phyloP scores from a whole-genome alignment of 1,140 invertebrate species.

The Meloidogyne exigua region DNA sequence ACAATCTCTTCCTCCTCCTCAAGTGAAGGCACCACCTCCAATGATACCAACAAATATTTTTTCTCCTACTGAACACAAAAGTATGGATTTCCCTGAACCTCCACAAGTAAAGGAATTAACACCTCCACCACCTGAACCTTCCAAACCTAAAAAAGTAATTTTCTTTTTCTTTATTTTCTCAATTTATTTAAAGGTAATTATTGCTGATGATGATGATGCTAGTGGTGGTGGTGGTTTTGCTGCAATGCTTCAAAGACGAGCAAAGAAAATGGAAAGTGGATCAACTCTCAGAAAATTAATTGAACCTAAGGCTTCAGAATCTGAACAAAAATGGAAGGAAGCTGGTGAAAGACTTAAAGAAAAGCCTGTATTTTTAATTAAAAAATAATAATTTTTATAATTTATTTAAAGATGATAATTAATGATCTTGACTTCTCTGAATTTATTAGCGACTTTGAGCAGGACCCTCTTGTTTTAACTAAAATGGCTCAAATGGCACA shows the following conservation, averaged over 20 bases:
- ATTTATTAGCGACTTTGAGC: conserved; percentile 69
- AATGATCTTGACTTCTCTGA: conserved; percentile 96
- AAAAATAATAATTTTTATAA: conserved; percentile 65
- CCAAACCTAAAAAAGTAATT: conserved; percentile 30
- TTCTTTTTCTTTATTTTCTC: conserved; percentile 22
- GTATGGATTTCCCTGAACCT: conserved; percentile 58
- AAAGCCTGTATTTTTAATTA: conserved; percentile 5
- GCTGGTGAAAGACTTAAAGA: conserved; percentile 31
- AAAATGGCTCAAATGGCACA: conserved; percentile 50
- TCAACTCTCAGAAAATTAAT: conserved; percentile 63
- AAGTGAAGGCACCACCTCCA: conserved; percentile 60
- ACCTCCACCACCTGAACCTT: conserved; percentile 39
- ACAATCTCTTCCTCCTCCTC: conserved; percentile 21
- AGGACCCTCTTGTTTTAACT: conserved; percentile 59
- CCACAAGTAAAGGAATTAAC: conserved; percentile 39
- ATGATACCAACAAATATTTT: conserved; percentile 61
- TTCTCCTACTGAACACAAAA: conserved; percentile 61
- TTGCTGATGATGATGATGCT: conserved; percentile 58
- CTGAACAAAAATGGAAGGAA: conserved; percentile 70
- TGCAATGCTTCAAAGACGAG: conserved; percentile 62
- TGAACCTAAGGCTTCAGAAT: conserved; percentile 77
- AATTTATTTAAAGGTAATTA: conserved; percentile 11
- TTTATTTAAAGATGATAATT: conserved; percentile 74
- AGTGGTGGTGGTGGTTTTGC: conserved; percentile 52
- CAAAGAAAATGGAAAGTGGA: conserved; percentile 46